phyloP scores from a whole-genome alignment of 2,113 vertebrate species.

The Protobothrops flavoviridis region DNA sequence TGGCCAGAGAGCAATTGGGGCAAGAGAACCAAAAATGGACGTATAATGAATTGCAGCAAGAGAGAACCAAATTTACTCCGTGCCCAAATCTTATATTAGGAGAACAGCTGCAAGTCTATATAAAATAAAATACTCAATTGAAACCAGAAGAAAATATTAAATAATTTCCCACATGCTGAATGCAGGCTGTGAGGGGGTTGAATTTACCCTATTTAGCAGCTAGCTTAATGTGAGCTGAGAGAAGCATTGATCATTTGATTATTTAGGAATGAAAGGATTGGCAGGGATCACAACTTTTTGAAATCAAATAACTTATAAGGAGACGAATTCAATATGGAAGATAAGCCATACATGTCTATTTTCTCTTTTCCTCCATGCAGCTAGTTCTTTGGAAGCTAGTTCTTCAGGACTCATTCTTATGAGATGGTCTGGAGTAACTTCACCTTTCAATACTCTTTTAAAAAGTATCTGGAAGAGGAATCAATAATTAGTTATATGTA shows the following conservation, averaged over 20 bases:
- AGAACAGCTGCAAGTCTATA: not conserved
- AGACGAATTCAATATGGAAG: not conserved
- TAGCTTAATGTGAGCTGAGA: not conserved
- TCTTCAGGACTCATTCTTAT: slow-evolving; percentile 98
- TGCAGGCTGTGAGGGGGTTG: not conserved
- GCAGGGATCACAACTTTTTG: not conserved
- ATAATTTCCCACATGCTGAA: not conserved
- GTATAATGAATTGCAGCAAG: not conserved
- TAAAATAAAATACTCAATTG: not conserved
- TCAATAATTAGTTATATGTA: slow-evolving; percentile 16
- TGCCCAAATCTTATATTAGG: not conserved
- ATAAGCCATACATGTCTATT: slow-evolving; percentile 89
- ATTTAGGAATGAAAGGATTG: not conserved
- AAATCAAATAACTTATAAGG: not conserved
- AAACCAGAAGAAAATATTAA: not conserved
- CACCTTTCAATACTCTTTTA: slow-evolving; percentile 93
- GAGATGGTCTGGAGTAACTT: slow-evolving; percentile 90
- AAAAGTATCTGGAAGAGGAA: slow-evolving; percentile 82
- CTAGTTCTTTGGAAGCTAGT: slow-evolving; percentile 94
- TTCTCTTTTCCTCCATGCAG: slow-evolving; percentile 95
- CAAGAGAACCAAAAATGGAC: not conserved
- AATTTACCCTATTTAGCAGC: not conserved
- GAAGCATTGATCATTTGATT: not conserved
- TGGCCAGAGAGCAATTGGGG: not conserved
- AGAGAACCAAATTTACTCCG: not conserved